Conservation (phyloP, 2,888 invertebrate genomes). For the Brassicogethes aeneus region DNA sequence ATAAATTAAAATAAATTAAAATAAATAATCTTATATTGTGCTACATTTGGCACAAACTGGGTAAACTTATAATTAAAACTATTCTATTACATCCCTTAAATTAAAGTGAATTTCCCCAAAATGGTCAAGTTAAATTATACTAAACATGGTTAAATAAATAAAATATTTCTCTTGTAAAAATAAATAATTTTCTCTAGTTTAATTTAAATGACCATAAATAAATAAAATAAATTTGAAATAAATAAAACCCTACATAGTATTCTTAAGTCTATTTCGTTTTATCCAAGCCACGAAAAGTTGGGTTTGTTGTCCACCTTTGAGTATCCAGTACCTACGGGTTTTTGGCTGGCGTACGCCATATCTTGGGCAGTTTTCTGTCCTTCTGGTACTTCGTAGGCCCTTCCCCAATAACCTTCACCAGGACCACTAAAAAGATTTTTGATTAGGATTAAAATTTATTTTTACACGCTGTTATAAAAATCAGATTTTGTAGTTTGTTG, state of each 20-base stretch:
- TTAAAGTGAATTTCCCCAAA: no score
- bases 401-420: slow-evolving; percentile 28
- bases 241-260: neutral
- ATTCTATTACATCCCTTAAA: no score
- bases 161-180: no score
- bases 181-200: neutral
- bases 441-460: neutral
- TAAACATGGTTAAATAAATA: no score
- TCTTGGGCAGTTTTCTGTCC: slow-evolving; percentile 25
- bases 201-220: neutral
- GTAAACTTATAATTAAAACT: no score
- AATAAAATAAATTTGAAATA: neutral
- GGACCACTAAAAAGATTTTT: slow-evolving; percentile 7
- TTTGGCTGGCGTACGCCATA: slow-evolving; percentile 30
- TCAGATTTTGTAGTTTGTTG: no score
- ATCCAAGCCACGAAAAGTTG: slow-evolving; percentile 24
- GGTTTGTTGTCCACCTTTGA: slow-evolving; percentile 14
- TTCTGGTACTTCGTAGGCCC: slow-evolving; percentile 26
- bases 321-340: slow-evolving; percentile 17
- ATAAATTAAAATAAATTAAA: neutral
- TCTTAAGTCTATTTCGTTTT: slow-evolving; percentile 1
- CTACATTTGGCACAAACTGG: neutral
- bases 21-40: neutral
- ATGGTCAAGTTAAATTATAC: no score
- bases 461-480: neutral